Evolutionary conservation across 2,888 invertebrate species (phyloP).

Genomic region (Brenthis ino): DNA sequence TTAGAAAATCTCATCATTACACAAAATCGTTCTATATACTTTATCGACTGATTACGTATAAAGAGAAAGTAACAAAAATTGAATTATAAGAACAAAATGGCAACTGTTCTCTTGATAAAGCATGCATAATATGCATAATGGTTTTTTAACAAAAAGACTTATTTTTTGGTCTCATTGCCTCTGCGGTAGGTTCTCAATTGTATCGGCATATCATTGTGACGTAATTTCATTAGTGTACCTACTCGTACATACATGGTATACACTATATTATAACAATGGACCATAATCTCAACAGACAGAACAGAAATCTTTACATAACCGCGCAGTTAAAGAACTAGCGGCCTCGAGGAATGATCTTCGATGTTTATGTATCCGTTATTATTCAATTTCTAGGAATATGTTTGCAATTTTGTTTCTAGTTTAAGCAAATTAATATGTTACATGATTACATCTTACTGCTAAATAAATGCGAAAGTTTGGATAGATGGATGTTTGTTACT

Average conservation of each 20-base stretch:
- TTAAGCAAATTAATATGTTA: too few species aligned
- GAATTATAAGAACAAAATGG: constrained; percentile 7
- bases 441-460: too few species aligned
- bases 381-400: not conserved
- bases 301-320: constrained; percentile 39
- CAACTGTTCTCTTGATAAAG: constrained; percentile 4
- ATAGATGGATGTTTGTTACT: too few species aligned
- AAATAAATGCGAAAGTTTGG: too few species aligned
- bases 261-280: constrained; percentile 40
- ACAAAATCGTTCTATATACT: too few species aligned
- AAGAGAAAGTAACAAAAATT: constrained; percentile 9
- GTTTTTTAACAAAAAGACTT: not conserved
- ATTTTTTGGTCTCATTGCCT: constrained; percentile 19
- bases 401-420: too few species aligned
- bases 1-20: too few species aligned
- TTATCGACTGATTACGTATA: not conserved
- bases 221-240: constrained; percentile 35
- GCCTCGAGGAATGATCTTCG: constrained; percentile 1
- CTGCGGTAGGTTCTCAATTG: constrained; percentile 35
- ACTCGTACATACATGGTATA: constrained; percentile 18
- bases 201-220: constrained; percentile 32
- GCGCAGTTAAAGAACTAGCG: not conserved
- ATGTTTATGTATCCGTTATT: not conserved
- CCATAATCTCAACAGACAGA: constrained; percentile 31
- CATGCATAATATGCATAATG: not conserved